A percentile compares a stretch with the other conserved stretches of the same genome.
Conservation (phyloP, 2,888 invertebrate genomes). For the Calameuta pallipes region DNA sequence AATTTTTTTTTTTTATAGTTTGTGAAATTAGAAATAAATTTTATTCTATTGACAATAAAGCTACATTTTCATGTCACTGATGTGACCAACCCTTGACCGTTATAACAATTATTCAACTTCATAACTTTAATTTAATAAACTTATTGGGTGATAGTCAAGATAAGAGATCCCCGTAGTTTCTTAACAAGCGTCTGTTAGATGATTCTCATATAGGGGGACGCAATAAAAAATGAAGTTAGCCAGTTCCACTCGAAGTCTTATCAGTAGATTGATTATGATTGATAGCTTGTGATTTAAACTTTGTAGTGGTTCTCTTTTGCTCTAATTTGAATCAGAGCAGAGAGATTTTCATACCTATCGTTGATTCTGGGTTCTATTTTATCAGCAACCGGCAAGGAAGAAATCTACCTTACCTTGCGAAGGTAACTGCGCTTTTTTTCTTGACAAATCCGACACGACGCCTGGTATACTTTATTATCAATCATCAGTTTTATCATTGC, state of each 20-base stretch:
- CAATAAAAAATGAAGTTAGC: not conserved
- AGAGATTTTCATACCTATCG: not conserved
- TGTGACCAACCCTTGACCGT: not conserved
- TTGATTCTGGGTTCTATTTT: not conserved
- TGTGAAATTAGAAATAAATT: not conserved
- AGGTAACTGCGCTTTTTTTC: not conserved
- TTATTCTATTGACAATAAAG: not conserved
- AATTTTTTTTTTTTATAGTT: not conserved
- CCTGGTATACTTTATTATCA: too few relatives aligned
- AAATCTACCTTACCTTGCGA: not conserved
- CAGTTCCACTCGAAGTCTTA: not conserved
- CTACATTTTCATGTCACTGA: not conserved
- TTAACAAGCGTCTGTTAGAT: not conserved
- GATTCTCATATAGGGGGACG: not conserved
- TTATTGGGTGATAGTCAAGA: not conserved
- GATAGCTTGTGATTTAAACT: not conserved
- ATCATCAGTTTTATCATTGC: not conserved
- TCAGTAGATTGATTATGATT: not conserved
- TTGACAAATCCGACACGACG: not conserved
- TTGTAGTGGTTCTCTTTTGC: not conserved
- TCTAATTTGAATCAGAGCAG: not conserved
- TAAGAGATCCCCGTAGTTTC: not conserved
- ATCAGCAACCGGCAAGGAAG: not conserved
- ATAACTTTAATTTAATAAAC: not conserved
- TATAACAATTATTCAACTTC: not conserved